Base-by-base conservation (phyloP, 2,797 vertebrate species). In the Chrosomus eos region DNA sequence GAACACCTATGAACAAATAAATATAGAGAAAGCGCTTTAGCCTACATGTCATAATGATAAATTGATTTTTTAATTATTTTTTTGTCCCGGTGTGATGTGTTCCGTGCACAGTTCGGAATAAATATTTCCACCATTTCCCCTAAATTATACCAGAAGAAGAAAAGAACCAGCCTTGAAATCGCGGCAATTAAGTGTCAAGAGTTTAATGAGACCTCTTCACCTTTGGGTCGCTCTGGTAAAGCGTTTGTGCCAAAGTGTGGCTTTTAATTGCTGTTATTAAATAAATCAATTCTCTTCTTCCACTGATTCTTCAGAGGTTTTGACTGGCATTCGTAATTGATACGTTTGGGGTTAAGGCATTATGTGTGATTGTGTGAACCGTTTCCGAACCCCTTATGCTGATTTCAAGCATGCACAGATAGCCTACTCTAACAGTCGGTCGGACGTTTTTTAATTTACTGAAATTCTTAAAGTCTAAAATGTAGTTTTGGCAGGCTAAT, bases 261-360 rank as follows among this genome's bases (percentile, higher is more conserved):
- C 90, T 94, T 95, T 96, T 96, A 96, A 97, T 96, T 95, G 95
- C 94, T 90, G 95, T 94, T 93, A 96, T 96, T 96, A 96, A 95
- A 95, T 94, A 95, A 96, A 95, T 95, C 95, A 95, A 94, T 91
- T 92, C 92, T 90, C 88, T 91, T 88, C 91, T 89, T 90, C 74
- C 4, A 80, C 87, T 86, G 92, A 91, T 92, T 90, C 91, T 90
- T 83, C 87, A 90, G 91, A 89, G 88, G 19, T 78, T 13, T 91
- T 94, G 95, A 96, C 94, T 96, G 96, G 93, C 95, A 74, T 88
- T 89, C 90, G 88, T 89, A 93, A 94, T 94, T 92, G 93, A 88
- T 82, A 88, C 85, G 91, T 90, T 81, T 85, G 86, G 84, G 87
- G 86, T 90, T 86, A 88, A 85, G 91, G 87, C 91, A 55, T 83